These are phyloP conservation scores for Carassius auratus DNA, from an alignment of 2,113 vertebrate species.

Conservation along the genomic window DNA sequence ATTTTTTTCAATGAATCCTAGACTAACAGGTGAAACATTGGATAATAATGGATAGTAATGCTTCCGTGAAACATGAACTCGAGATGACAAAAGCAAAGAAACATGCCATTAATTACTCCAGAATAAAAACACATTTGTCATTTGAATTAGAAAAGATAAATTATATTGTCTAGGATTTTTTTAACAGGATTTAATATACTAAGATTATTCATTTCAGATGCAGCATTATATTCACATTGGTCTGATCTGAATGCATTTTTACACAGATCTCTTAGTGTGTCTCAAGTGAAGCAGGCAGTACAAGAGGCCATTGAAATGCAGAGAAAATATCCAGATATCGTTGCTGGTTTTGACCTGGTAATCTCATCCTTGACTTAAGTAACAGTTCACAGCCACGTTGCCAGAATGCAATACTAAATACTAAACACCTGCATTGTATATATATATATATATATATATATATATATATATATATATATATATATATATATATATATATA, in stretches of 20 bases:
- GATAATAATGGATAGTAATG: background rate
- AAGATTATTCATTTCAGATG: background rate
- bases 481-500: too few species aligned
- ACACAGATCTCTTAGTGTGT: constrained; percentile 73
- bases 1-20: background rate
- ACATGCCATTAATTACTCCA: background rate
- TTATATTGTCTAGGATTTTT: background rate
- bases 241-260: constrained; percentile 32
- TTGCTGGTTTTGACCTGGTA: constrained; percentile 92
- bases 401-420: background rate
- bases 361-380: constrained; percentile 18
- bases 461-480: too few species aligned
- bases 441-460: too few species aligned
- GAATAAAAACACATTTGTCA: background rate
- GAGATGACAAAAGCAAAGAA: background rate
- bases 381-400: background rate
- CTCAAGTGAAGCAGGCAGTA: constrained; percentile 77
- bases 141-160: background rate
- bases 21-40: background rate
- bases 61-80: background rate
- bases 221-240: background rate
- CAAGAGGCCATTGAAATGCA: constrained; percentile 78
- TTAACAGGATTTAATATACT: background rate
- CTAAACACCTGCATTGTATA: background rate
- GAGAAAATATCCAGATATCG: constrained; percentile 77